Percentiles rank a stretch among this genome's conserved stretches.
Conservation (phyloP, 1,140 invertebrate genomes). For the Drosophila busckii region DNA sequence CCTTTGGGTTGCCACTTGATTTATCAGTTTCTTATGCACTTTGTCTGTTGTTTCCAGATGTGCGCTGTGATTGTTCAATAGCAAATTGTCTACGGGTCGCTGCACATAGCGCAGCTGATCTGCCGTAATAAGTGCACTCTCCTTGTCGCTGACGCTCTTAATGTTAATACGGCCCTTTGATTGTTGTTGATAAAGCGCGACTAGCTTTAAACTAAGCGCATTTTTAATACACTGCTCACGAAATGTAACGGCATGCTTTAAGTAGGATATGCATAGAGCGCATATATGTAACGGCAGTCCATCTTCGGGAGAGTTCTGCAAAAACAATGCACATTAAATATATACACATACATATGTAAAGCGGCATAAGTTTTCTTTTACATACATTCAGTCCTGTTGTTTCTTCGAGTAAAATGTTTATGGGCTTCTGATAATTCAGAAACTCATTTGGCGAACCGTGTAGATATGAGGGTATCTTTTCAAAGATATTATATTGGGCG, state of each 20-base stretch:
- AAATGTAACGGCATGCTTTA: slow-evolving; percentile 75
- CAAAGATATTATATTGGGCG: slow-evolving; percentile 71
- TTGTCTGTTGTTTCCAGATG: slow-evolving; percentile 50
- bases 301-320: slow-evolving; percentile 59
- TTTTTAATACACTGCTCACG: slow-evolving; percentile 71
- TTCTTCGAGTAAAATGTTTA: slow-evolving; percentile 63
- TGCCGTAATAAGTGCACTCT: slow-evolving; percentile 47
- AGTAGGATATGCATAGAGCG: slow-evolving; percentile 71
- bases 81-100: slow-evolving; percentile 51
- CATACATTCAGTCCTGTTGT: slow-evolving; percentile 68
- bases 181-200: slow-evolving; percentile 50
- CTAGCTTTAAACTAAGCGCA: slow-evolving; percentile 59
- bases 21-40: slow-evolving; percentile 59
- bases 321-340: not conserved
- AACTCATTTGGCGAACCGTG: slow-evolving; percentile 70
- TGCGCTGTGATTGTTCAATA: slow-evolving; percentile 44
- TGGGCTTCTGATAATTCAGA: slow-evolving; percentile 72
- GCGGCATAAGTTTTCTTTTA: not conserved
- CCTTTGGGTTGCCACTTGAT: slow-evolving; percentile 26
- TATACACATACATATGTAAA: not conserved
- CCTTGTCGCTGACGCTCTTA: slow-evolving; percentile 38
- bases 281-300: slow-evolving; percentile 62
- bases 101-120: slow-evolving; percentile 52
- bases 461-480: slow-evolving; percentile 71
- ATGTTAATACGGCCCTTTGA: slow-evolving; percentile 14